Evolutionary conservation across 2,888 invertebrate genomes (phyloP), one percentile per base, ranked within the genome.

Genomic region (Chydorus sphaericus): DNA sequence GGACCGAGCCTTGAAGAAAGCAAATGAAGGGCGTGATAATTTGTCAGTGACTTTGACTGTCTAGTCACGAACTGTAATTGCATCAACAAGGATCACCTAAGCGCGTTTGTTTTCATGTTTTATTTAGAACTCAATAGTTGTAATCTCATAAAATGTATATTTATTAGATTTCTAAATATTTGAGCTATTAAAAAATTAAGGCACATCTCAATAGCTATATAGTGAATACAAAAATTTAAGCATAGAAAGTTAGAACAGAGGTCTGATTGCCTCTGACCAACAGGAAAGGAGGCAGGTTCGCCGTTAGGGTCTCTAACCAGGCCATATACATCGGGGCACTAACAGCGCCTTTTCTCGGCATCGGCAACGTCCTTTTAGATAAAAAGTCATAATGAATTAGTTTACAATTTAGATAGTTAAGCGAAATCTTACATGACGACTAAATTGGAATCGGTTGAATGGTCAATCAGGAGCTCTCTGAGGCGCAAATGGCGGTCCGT

Each of bases 311-410:
- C 73, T 96, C 96, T 64, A 97, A 70, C 96, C 96, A 97, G 11
- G 91, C 85, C 89, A 94, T 88, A 73, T 94, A 96, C 53, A 96
- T 74, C 1, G 89, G 83, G 2, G 93, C 87, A 2, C 92, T 88
- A 56, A 92, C 85, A 1, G 85, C 84, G 39, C 85, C 89, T 63
- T 92, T 91, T 62, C 91, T 78, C 1, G 94, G 93, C 82, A 94
- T 89, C 28, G 94, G 94, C 60, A 96, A 74, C 6, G 96, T 94
- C 78, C 84, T 85, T 65, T 23, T 69, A 64, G 58, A 59, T 59
- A 62, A 62, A 54, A 56, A 56, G 53, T 48, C 10, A 31, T 29
- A 50, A 18, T 4, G 18, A 29, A 20, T 18, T 23, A 11, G n/a
- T 14, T 14, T 56, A 51, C 2, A 14, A 8, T n/a, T 1, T 14